Evolutionary conservation across 37 sponge, comb jelly and placozoan genomes (phyloP).

Genomic region (Halichondria panicea): DNA sequence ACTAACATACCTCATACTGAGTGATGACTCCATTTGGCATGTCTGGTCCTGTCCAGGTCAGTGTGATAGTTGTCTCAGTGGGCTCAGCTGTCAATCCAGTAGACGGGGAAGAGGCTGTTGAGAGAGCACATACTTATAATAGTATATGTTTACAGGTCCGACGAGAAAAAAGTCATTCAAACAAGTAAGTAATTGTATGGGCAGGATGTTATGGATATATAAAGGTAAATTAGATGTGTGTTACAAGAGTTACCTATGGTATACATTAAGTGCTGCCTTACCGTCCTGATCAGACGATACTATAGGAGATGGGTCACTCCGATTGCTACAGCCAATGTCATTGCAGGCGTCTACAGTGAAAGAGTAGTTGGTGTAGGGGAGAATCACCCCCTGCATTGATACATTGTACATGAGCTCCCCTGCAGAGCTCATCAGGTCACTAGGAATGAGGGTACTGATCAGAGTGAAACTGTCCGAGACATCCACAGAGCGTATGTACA

Average conservation of each 20-base stretch:
- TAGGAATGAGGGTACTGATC: not conserved
- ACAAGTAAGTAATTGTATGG: no score
- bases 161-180: no score
- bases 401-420: slow-evolving; percentile 18
- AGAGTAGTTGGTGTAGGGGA: slow-evolving; percentile 56
- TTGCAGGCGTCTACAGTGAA: slow-evolving; percentile 62
- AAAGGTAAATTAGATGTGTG: no score
- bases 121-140: no score
- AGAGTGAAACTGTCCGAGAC: not conserved
- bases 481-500: slow-evolving; percentile 21
- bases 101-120: slow-evolving; percentile 43
- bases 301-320: slow-evolving; percentile 13
- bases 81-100: not conserved
- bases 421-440: not conserved
- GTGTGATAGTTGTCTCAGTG: slow-evolving; percentile 7
- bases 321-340: slow-evolving; percentile 48
- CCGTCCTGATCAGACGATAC: slow-evolving; percentile 41
- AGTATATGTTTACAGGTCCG: no score
- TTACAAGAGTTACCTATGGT: no score
- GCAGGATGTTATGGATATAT: no score
- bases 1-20: slow-evolving; percentile 34
- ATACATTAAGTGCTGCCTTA: slow-evolving; percentile 29
- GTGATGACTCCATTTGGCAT: slow-evolving; percentile 62
- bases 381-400: slow-evolving; percentile 7
- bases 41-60: slow-evolving; percentile 39